Conservation (phyloP, 2,888 invertebrate genomes). For the Argyresthia goedartella region DNA sequence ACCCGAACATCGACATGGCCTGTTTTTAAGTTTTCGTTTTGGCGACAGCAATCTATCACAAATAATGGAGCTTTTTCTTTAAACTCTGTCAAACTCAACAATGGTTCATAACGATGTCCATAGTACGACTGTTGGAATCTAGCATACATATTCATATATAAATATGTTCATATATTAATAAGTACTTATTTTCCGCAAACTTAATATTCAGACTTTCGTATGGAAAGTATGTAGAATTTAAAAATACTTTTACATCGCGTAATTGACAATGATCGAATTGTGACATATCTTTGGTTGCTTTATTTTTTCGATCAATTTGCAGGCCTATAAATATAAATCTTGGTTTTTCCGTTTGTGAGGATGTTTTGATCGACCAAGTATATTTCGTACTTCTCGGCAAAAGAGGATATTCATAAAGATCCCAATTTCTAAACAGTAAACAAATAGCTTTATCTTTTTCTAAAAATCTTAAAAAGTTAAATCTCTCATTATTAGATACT, state of each 20-base stretch:
- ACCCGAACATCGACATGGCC: not conserved
- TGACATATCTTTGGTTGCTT: conserved; percentile 14
- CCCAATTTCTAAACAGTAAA: conserved; percentile 30
- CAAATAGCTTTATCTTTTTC: conserved; percentile 23
- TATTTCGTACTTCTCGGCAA: conserved; percentile 24
- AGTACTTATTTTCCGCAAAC: conserved; percentile 1
- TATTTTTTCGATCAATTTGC: conserved; percentile 31
- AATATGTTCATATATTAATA: conserved; percentile 8
- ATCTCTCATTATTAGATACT: conserved; percentile 2
- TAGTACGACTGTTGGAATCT: conserved; percentile 11
- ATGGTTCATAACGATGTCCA: conserved; percentile 7
- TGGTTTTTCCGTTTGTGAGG: conserved; percentile 29
- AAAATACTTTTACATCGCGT: conserved; percentile 6
- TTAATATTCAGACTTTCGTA: conserved; percentile 7
- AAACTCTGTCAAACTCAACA: conserved; percentile 13
- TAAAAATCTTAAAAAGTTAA: conserved; percentile 8
- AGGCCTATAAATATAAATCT: conserved; percentile 29
- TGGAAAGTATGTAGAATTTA: conserved; percentile 8
- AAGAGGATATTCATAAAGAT: conserved; percentile 29
- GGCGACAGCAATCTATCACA: conserved; percentile 19
- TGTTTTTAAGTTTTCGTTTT: not conserved
- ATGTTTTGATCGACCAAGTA: conserved; percentile 25
- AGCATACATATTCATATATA: too few species aligned
- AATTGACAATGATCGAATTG: conserved; percentile 19
- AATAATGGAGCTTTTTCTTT: conserved; percentile 18